Evolutionary conservation across 2,113 vertebrate genomes (phyloP), one percentile per base, ranked within the genome.

Genomic region (Hippotragus niger): DNA sequence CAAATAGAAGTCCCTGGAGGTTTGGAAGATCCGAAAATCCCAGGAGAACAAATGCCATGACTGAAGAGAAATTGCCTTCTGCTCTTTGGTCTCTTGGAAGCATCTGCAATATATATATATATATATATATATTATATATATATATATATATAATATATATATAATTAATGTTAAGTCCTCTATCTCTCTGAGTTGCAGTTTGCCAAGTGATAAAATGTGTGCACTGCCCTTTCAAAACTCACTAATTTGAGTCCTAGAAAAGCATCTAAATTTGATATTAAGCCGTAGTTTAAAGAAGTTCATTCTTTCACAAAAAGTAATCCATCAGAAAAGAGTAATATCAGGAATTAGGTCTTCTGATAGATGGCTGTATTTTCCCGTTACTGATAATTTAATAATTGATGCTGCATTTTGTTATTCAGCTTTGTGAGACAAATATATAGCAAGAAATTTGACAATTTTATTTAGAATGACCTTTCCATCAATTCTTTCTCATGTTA

Each of bases 21-120:
- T 57, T 86, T 2, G 78, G 91, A 81, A 97, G 84, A 4, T 95
- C 84, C 60, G 85, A 97, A 55, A 97, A 95, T 60, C 95, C 95
- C 55, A 97, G 40, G 3, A 97, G 91, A 71, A 96, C 29, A 43
- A 96, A 97, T 1, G 43, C 19, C 19, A 8, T 17, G 15, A 94
- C 81, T 0, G 36, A 23, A 19, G 94, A 82, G 7, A 52, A 31
- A 67, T 97, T 97, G 16, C 11, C 33, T 36, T 78, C 21, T 58
- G 6, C 17, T 9, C 0, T 52, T 47, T 88, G 60, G 13, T 52
- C 8, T 36, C 14, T 14, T 13, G 43, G 19, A 33, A 36, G 14
- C 60, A 67, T 67, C 33, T 67, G 60, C 64, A 5, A 57, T 21
- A 57, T 23, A 55, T 25, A 57, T 57, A 57, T 25, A 62, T 47